Conservation (phyloP, 2,888 invertebrate species). For the Cephonodes hylas region DNA sequence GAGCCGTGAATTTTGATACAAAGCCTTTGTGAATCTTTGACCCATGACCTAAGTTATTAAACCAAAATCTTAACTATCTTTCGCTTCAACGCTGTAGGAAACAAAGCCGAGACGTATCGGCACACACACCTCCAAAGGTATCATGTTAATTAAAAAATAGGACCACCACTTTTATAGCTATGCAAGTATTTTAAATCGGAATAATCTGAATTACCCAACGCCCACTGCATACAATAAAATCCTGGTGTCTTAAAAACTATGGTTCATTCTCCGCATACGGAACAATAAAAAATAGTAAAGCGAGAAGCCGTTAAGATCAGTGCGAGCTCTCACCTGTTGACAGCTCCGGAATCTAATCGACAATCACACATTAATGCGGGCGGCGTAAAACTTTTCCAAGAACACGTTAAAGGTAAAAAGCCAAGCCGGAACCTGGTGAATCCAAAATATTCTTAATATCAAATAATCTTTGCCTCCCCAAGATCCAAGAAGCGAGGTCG, state of each 20-base stretch:
- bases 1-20: too few relatives aligned
- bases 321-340: background rate
- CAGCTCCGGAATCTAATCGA: background rate
- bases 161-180: too few relatives aligned
- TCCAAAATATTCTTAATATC: constrained; percentile 67
- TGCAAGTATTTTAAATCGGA: too few relatives aligned
- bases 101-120: too few relatives aligned
- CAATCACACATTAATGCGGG: background rate
- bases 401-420: constrained; percentile 29
- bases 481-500: constrained; percentile 64
- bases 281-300: background rate
- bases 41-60: too few relatives aligned
- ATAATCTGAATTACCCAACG: too few relatives aligned
- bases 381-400: background rate
- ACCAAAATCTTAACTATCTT: too few relatives aligned
- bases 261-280: background rate
- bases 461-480: constrained; percentile 68
- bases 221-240: too few relatives aligned
- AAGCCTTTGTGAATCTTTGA: too few relatives aligned
- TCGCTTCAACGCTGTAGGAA: too few relatives aligned
- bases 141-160: too few relatives aligned
- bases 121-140: too few relatives aligned
- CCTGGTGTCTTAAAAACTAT: background rate
- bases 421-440: constrained; percentile 33
- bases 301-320: background rate